A percentile compares a stretch with the other conserved stretches of the same genome.
phyloP scores from a whole-genome alignment of 2,888 invertebrate species.

The Caenorhabditis sulstoni region DNA sequence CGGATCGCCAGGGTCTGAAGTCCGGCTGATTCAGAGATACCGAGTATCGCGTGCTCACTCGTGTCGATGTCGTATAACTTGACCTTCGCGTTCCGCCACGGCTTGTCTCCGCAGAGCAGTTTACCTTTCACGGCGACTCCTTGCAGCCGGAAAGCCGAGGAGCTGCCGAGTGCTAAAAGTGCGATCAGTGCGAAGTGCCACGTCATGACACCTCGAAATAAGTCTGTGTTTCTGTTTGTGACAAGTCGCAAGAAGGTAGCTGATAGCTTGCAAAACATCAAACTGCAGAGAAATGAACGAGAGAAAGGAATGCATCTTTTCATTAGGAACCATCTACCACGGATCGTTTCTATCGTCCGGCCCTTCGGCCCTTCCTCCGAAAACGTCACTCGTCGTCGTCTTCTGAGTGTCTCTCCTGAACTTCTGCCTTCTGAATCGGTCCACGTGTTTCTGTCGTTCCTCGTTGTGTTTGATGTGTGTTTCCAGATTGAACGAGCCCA shows the following conservation, averaged over 20 bases:
- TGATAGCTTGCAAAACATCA: conserved; percentile 1
- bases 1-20: conserved; percentile 68
- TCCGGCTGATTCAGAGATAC: too few relatives aligned
- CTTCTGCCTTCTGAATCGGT: conserved; percentile 27
- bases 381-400: conserved; percentile 23
- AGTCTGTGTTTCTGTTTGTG: too few relatives aligned
- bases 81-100: conserved; percentile 67
- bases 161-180: neutral
- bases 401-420: neutral
- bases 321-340: too few relatives aligned
- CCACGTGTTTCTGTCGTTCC: conserved; percentile 53
- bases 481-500: conserved; percentile 62
- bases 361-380: conserved; percentile 40
- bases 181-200: conserved; percentile 11
- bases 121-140: conserved; percentile 70
- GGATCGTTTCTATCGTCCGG: conserved; percentile 56
- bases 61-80: conserved; percentile 70
- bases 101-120: conserved; percentile 60
- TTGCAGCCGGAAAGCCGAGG: conserved; percentile 59
- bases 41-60: too few relatives aligned
- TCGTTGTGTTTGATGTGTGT: conserved; percentile 62
- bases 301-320: neutral
- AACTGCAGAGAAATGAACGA: too few relatives aligned
- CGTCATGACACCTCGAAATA: conserved; percentile 15
- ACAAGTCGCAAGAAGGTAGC: too few relatives aligned